Evolutionary conservation across 2,113 vertebrate species (phyloP), one percentile per base, ranked within the genome.

Genomic region (Elgaria multicarinata): DNA sequence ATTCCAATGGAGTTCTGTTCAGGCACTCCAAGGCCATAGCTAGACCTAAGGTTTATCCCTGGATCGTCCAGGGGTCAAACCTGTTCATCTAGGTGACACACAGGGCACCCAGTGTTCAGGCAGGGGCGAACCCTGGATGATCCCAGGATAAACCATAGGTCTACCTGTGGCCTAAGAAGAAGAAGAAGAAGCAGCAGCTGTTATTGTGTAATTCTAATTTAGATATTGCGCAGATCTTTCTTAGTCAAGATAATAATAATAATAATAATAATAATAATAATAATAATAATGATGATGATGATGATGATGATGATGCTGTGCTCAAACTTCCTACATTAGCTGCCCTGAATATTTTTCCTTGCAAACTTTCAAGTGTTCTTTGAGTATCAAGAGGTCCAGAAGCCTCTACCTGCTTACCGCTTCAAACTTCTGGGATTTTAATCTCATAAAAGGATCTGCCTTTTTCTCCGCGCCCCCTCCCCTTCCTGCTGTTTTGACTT

Each of bases 401-500:
- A 91, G 92, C 91, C 53, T 90, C 92, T 95, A 96, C 95, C 95
- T 96, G 94, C 90, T 87, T 67, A 58, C 95, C 92, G 58, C 94
- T 50, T 55, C 77, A 78, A 92, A 94, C 94, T 93, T 89, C 94
- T 90, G 95, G 94, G 53, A 96, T 96, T 96, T 96, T 95, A 95
- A 96, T 96, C 94, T 95, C 94, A 95, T 95, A 95, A 95, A 95
- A 95, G 93, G 92, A 91, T 83, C 77, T 0, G 94, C 85, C 92
- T 90, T 91, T 93, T 89, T 74, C 36, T 24, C 62, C 44, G 42
- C 20, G 20, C 20, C 42, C 6, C 13, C 42, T 3, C 13, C 18
- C 31, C 87, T 90, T 93, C 95, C 96, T 90, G 93, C 94, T 96
- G 95, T 96, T 96, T 96, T 96, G 94, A 95, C 94, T 96, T 95